Percentiles rank a stretch among this genome's conserved stretches.
Evolutionary conservation across 2,888 invertebrate genomes (phyloP).

Genomic region (Elaeidobius kamerunicus): DNA sequence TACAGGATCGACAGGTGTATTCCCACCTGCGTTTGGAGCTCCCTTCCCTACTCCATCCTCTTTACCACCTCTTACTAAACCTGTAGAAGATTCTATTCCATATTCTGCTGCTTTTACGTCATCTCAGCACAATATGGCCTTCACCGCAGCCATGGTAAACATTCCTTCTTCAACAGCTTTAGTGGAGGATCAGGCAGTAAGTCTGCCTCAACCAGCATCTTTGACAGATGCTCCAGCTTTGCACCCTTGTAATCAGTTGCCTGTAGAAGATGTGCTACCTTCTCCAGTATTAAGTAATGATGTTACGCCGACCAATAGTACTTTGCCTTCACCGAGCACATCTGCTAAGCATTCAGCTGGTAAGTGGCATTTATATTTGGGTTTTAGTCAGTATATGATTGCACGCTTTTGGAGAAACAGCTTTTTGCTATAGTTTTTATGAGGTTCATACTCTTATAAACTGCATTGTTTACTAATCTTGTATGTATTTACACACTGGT

Average conservation of each 20-base stretch:
- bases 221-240: conserved; percentile 20
- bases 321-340: conserved; percentile 47
- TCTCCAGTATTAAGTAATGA: conserved; percentile 39
- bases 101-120: conserved; percentile 74
- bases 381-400: too few relatives aligned
- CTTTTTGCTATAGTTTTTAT: too few relatives aligned
- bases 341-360: conserved; percentile 47
- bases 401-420: too few relatives aligned
- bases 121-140: conserved; percentile 76
- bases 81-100: conserved; percentile 52
- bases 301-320: conserved; percentile 42
- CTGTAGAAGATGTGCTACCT: conserved; percentile 37
- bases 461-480: too few relatives aligned
- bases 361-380: conserved; percentile 38
- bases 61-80: conserved; percentile 56
- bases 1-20: conserved; percentile 62
- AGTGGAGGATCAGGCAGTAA: conserved; percentile 30
- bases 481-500: too few relatives aligned
- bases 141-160: conserved; percentile 78
- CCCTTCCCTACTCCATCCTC: conserved; percentile 57
- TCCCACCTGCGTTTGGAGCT: conserved; percentile 59
- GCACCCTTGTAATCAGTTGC: conserved; percentile 9
- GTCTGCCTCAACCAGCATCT: conserved; percentile 21
- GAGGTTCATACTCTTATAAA: too few relatives aligned
- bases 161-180: conserved; percentile 45